Conservation (phyloP, 30 jellyfish, hydroid and myxozoan species). For the Hydractinia echinata region DNA sequence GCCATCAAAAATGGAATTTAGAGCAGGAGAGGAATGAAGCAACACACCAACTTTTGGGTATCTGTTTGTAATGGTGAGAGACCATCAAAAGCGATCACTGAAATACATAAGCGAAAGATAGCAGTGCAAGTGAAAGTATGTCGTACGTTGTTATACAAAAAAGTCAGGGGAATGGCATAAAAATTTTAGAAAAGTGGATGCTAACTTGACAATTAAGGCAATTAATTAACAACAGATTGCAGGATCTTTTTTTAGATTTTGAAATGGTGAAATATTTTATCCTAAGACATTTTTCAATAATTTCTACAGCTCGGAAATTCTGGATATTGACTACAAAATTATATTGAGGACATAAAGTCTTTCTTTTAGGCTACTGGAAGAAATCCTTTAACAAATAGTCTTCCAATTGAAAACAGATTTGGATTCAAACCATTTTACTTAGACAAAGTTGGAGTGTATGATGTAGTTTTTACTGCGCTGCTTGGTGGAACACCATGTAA, state of each 20-base stretch:
- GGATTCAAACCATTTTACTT: constrained; percentile 23
- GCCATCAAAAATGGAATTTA: background rate
- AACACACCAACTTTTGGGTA: constrained; percentile 8
- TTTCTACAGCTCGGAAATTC: too few species aligned
- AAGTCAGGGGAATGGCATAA: too few species aligned
- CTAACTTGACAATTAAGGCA: too few species aligned
- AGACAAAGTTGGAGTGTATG: constrained; percentile 26
- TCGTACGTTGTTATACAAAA: background rate
- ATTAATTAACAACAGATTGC: too few species aligned
- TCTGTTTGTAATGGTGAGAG: constrained; percentile 11
- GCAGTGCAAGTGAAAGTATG: constrained; percentile 22
- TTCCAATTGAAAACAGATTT: constrained; percentile 18
- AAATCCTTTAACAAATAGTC: background rate
- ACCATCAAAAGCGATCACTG: constrained; percentile 9
- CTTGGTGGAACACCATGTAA: background rate
- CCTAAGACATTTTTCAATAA: too few species aligned
- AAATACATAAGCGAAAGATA: constrained; percentile 13
- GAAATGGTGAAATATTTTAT: too few species aligned
- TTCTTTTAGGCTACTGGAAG: constrained; percentile 19
- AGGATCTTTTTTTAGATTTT: too few species aligned
- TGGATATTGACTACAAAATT: too few species aligned
- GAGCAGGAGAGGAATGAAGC: constrained; percentile 29
- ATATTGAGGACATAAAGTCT: background rate
- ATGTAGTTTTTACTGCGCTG: constrained; percentile 4
- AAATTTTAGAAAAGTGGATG: too few species aligned